phyloP scores from a whole-genome alignment of 2,888 invertebrate species.

The Anaspis maculata region DNA sequence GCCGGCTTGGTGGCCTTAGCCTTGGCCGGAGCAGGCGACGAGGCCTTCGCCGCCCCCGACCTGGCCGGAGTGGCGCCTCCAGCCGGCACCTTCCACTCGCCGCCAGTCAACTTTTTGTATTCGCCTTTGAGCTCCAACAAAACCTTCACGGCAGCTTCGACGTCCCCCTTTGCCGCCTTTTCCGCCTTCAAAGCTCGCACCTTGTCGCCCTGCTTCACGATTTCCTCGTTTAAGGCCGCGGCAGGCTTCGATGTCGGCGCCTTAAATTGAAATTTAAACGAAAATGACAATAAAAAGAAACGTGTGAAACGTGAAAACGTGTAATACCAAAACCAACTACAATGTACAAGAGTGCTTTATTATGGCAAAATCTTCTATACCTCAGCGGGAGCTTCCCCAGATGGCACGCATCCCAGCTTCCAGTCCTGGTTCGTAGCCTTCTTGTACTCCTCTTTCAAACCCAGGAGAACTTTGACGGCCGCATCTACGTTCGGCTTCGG shows the following conservation, averaged over 20 bases:
- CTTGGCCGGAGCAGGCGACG: no score
- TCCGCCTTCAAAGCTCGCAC: conserved; percentile 59
- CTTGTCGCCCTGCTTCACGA: conserved; percentile 56
- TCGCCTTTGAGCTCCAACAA: conserved; percentile 53
- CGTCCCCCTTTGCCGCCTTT: conserved; percentile 42
- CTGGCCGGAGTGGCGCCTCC: no score
- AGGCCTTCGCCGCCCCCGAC: no score
- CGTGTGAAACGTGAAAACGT: no score
- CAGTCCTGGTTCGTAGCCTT: conserved; percentile 41
- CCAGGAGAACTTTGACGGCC: conserved; percentile 46
- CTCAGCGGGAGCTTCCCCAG: no score
- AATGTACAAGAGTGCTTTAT: no score
- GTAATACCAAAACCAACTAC: no score
- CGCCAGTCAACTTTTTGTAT: conserved; percentile 48
- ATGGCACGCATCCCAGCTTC: no score
- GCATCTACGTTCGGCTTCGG: conserved; percentile 29
- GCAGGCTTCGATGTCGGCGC: neutral
- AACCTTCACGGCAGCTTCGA: conserved; percentile 43
- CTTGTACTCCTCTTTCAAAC: conserved; percentile 57
- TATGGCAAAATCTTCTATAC: no score
- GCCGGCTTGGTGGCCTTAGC: conserved; percentile 17
- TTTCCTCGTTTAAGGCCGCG: conserved; percentile 31
- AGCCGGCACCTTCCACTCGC: conserved; percentile 37
- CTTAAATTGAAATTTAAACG: neutral
- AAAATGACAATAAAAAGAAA: no score